These are phyloP conservation scores for Tricholaema leucomelas DNA, from an alignment of 2,113 vertebrate species.

Conservation along the genomic window DNA sequence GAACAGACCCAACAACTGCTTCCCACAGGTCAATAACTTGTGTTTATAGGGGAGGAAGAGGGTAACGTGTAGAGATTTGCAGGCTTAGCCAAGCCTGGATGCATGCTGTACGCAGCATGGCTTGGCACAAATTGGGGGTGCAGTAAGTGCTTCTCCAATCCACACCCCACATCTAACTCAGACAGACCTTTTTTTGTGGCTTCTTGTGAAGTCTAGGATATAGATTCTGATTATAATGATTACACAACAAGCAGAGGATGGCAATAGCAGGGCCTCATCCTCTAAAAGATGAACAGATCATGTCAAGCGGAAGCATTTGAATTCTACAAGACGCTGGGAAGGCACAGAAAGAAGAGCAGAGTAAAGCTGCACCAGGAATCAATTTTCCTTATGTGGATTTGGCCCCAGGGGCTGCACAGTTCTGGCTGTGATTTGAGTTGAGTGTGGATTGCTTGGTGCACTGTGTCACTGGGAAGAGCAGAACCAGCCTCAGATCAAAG, in stretches of 20 bases:
- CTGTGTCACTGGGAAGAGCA: background rate
- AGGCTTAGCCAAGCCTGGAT: background rate
- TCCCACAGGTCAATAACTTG: background rate
- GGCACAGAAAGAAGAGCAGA: background rate
- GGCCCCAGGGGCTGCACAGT: background rate
- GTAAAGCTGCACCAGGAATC: background rate
- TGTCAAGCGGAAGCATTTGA: background rate
- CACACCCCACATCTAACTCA: background rate
- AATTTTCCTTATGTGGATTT: background rate
- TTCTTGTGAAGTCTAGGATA: background rate
- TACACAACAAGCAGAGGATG: constrained; percentile 23
- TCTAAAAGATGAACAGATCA: background rate
- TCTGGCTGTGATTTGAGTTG: background rate
- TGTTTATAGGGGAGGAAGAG: background rate
- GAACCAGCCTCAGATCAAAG: background rate
- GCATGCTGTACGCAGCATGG: background rate
- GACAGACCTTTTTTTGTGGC: background rate
- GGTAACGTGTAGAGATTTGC: background rate
- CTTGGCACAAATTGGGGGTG: background rate
- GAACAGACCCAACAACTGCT: background rate
- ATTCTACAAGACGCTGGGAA: background rate
- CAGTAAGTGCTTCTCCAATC: background rate
- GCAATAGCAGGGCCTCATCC: background rate
- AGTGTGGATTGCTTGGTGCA: background rate
- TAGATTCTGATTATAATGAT: constrained; percentile 2